Base-by-base conservation (phyloP, 2,797 vertebrate species). In the Hydrolagus colliei region DNA sequence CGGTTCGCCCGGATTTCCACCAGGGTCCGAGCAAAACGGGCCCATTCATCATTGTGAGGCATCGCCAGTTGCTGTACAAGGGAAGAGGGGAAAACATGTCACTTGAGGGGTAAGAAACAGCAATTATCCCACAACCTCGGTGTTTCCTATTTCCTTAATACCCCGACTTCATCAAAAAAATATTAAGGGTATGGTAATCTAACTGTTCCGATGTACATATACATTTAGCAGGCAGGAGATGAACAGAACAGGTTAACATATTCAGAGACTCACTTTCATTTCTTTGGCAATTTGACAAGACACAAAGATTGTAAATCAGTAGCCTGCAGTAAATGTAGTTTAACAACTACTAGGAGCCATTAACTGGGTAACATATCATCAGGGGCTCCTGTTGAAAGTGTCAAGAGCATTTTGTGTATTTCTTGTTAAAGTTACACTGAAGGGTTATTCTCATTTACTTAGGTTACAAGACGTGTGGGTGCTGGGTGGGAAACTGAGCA, bases 1-100 rank as follows among this genome's bases (percentile, higher is more conserved):
- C 94, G 92, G 93, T 98, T 99, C 14, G 98, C 97, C 0, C 96
- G 96, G 76, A 99, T 97, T 90, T 98, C 98, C 92, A 97, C 93
- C 88, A 99, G 91, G 4, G 97, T 98, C 11, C 94, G 95, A 85
- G 96, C 96, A 1, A 99, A 98, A 68, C 95, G 94, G 0, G 93
- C 91, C 97, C 97, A 99, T 87, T 99, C 97, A 0, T 99, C 98
- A 0, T 91, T 95, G 91, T 98, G 97, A 0, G 96, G 93, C 32
- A 95, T 90, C 0, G 97, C 96, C 87, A 99, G 20, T 77, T 86
- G 94, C 98, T 99, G 92, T 63, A 87, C 89, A 87, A 87, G 78
- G 87, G 61, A 78, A 72, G 18, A 41, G 87, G 87, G 3, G 65
- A 62, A 20, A 84, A 9, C 41, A 35, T 35, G 20, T 71, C 65